Percentiles rank a stretch among this genome's conserved stretches.
Conservation (phyloP, 2,113 vertebrate species). For the Oryzias celebensis region DNA sequence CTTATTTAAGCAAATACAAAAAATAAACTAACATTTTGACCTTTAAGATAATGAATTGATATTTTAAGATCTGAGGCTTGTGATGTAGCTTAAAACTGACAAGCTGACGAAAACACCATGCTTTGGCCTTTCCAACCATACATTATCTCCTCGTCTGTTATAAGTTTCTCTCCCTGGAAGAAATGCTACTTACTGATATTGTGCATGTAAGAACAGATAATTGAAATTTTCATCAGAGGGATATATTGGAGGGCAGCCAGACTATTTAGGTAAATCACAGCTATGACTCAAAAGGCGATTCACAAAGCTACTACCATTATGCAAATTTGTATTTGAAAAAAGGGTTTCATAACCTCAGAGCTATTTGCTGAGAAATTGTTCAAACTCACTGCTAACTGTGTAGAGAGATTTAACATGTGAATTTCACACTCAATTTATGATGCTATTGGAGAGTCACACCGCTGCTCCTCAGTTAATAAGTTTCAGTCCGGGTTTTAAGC, state of each 20-base stretch:
- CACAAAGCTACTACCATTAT: slow-evolving; percentile 65
- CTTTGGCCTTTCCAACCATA: slow-evolving; percentile 35
- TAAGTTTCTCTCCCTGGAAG: slow-evolving; percentile 20
- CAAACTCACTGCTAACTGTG: slow-evolving; percentile 70
- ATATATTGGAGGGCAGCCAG: slow-evolving; percentile 66
- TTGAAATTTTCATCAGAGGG: slow-evolving; percentile 69
- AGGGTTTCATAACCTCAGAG: slow-evolving; percentile 75
- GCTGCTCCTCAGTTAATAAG: slow-evolving; percentile 74
- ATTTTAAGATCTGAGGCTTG: too few relatives aligned
- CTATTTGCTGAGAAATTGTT: slow-evolving; percentile 72
- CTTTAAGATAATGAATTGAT: too few relatives aligned
- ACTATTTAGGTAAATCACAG: slow-evolving; percentile 73
- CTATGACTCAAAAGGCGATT: slow-evolving; percentile 74
- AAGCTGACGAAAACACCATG: not conserved
- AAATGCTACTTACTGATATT: slow-evolving; percentile 59
- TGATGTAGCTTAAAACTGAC: too few relatives aligned
- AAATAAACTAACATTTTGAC: too few relatives aligned
- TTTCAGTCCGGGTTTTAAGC: slow-evolving; percentile 44
- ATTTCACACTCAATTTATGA: slow-evolving; percentile 80
- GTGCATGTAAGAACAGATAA: slow-evolving; percentile 56
- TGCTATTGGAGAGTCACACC: slow-evolving; percentile 75
- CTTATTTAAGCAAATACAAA: too few relatives aligned
- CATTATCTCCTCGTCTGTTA: slow-evolving; percentile 30
- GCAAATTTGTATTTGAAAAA: slow-evolving; percentile 72
- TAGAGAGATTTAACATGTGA: slow-evolving; percentile 69